These are phyloP conservation scores for Steinernema scapterisci DNA, from an alignment of 2,888 invertebrate species.

Conservation along the genomic window DNA sequence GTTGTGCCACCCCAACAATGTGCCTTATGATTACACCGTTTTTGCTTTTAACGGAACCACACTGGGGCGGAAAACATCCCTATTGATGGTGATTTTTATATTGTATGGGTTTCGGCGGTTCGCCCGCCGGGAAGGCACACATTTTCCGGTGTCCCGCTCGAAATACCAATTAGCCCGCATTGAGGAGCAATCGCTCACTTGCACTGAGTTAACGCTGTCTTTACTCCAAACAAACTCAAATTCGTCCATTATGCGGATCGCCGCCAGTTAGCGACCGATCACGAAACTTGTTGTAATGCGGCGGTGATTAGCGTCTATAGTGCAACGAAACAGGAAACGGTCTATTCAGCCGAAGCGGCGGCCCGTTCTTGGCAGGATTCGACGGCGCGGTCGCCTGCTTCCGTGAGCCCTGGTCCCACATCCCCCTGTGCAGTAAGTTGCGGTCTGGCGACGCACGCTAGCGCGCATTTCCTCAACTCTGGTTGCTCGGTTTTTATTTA, in stretches of 20 bases:
- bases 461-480: conserved; percentile 30
- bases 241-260: conserved; percentile 2
- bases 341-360: not conserved
- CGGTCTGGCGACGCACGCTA: not conserved
- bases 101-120: too few species aligned
- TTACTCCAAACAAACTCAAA: not conserved
- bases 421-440: not conserved
- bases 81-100: too few species aligned
- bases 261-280: not conserved
- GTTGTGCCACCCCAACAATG: too few species aligned
- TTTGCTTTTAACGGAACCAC: too few species aligned
- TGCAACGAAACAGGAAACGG: not conserved
- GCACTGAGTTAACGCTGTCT: not conserved
- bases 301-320: conserved; percentile 3
- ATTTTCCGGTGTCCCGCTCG: too few species aligned
- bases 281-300: not conserved
- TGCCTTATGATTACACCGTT: too few species aligned
- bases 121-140: too few species aligned
- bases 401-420: not conserved
- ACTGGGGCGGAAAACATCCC: too few species aligned
- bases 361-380: not conserved
- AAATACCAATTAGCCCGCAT: too few species aligned
- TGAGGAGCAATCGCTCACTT: too few species aligned
- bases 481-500: conserved; percentile 26
- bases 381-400: not conserved